A percentile compares a stretch with the other conserved stretches of the same genome.
Evolutionary conservation across 2,797 vertebrate genomes (phyloP).

Genomic region (Helostoma temminkii): DNA sequence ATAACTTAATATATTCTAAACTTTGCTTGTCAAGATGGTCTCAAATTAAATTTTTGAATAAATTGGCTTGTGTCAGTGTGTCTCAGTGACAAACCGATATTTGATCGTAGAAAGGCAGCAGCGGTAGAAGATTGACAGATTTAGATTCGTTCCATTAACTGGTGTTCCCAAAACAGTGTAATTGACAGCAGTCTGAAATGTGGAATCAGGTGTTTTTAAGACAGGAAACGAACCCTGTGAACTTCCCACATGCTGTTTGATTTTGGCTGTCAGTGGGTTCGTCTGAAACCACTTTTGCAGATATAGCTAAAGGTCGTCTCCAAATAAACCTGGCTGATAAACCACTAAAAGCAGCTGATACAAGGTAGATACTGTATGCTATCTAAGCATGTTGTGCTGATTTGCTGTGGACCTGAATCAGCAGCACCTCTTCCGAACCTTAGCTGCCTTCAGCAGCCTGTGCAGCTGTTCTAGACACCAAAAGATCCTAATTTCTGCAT

Average conservation of each 20-base stretch:
- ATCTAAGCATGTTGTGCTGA: background rate
- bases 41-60: too few species aligned
- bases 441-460: constrained; percentile 25
- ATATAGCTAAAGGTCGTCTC: constrained; percentile 7
- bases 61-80: too few species aligned
- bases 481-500: constrained; percentile 60
- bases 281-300: constrained; percentile 4
- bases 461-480: constrained; percentile 30
- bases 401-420: constrained; percentile 19
- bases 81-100: too few species aligned
- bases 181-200: background rate
- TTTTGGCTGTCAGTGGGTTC: constrained; percentile 11
- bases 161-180: background rate
- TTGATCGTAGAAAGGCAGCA: too few species aligned
- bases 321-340: constrained; percentile 23
- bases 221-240: constrained; percentile 19
- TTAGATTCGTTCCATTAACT: background rate
- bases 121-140: too few species aligned
- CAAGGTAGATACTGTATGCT: background rate
- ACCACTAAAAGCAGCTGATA: constrained; percentile 24
- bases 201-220: constrained; percentile 6
- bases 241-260: constrained; percentile 5
- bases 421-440: constrained; percentile 31
- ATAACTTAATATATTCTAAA: too few species aligned
- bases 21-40: too few species aligned